Evolutionary conservation across 2,797 vertebrate genomes (phyloP).

Genomic region (Emydoidea blandingii): DNA sequence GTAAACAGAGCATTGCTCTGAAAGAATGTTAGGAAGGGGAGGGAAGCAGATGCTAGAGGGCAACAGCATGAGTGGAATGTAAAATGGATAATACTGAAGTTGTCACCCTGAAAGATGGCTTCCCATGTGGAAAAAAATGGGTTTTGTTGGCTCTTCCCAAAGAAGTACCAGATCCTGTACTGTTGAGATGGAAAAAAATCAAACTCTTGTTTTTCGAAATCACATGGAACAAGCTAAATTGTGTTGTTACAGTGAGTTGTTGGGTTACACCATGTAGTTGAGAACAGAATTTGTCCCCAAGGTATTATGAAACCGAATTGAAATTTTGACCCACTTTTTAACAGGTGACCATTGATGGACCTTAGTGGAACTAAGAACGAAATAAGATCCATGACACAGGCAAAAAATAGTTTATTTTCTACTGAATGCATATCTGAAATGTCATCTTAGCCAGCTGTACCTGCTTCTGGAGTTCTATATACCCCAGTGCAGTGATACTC

Average conservation of each 20-base stretch:
- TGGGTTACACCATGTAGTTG: neutral
- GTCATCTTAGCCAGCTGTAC: neutral
- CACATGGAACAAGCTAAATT: neutral
- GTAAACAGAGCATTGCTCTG: neutral
- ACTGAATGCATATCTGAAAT: neutral
- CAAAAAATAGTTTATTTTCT: neutral
- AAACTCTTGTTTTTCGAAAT: neutral
- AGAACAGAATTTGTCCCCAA: neutral
- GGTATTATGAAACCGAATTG: neutral
- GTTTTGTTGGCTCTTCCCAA: neutral
- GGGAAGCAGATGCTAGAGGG: neutral
- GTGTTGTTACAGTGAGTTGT: neutral
- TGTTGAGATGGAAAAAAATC: neutral
- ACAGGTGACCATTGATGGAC: neutral
- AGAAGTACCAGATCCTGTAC: neutral
- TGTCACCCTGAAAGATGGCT: slow-evolving; percentile 22
- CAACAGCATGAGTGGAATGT: slow-evolving; percentile 16
- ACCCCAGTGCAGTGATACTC: neutral
- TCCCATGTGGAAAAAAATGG: neutral
- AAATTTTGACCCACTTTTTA: neutral
- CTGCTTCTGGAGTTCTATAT: neutral
- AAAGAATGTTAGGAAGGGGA: neutral
- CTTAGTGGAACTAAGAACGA: neutral
- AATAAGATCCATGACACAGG: neutral
- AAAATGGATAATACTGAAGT: slow-evolving; percentile 21